phyloP scores from a whole-genome alignment of 2,797 vertebrate genomes.

The Schizothorax lantsangensis region DNA sequence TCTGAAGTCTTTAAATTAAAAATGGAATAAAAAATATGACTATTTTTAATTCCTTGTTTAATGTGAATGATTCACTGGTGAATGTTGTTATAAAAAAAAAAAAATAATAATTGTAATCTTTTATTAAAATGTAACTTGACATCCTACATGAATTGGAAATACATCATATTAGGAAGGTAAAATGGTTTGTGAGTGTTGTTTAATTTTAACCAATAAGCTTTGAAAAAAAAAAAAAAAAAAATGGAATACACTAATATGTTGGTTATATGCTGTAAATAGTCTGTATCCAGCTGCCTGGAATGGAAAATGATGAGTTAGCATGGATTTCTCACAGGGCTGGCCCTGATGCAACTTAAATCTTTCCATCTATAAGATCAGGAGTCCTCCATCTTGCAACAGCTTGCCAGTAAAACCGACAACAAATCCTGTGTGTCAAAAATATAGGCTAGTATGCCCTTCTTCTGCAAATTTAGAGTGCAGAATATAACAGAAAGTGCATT shows the following conservation, averaged over 20 bases:
- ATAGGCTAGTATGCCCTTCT: conserved; percentile 51
- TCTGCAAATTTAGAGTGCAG: conserved; percentile 40
- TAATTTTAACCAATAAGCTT: not conserved
- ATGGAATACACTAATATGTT: not conserved
- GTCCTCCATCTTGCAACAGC: conserved; percentile 59
- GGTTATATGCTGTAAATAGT: not conserved
- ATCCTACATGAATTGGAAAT: not conserved
- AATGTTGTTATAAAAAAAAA: not conserved
- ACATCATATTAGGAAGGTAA: too few species aligned
- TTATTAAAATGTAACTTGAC: not conserved
- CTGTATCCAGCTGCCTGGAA: not conserved
- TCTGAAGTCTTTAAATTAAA: not conserved
- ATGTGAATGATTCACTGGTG: not conserved
- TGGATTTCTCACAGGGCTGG: not conserved
- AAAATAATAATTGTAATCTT: not conserved
- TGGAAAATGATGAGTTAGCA: not conserved
- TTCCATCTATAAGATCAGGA: conserved; percentile 58
- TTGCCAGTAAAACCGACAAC: conserved; percentile 55
- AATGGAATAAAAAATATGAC: not conserved
- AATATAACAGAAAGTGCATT: not conserved
- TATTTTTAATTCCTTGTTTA: not conserved
- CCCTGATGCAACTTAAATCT: conserved; percentile 56
- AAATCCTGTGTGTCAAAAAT: conserved; percentile 59
- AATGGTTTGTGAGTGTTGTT: not conserved
- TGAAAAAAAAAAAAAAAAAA: not conserved